Percentiles rank a stretch among this genome's conserved stretches.
Conservation (phyloP, 2,113 vertebrate genomes). For the Muscicapa adusta region DNA sequence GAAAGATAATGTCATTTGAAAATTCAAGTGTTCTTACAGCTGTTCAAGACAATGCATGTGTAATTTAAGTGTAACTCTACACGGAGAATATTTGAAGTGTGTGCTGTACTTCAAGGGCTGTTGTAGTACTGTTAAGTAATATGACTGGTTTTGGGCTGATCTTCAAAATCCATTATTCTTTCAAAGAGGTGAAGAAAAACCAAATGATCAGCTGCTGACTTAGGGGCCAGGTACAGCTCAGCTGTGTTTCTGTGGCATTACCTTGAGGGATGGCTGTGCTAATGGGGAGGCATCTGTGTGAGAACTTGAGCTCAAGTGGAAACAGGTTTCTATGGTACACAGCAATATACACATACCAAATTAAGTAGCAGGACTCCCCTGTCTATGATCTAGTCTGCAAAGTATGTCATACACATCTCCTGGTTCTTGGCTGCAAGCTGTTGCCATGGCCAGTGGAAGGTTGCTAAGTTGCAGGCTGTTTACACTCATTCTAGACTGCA, state of each 20-base stretch:
- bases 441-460: conserved; percentile 13
- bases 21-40: not conserved
- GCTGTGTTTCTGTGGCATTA: not conserved
- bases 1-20: not conserved
- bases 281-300: not conserved
- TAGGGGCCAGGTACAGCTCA: not conserved
- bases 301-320: not conserved
- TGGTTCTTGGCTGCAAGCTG: conserved; percentile 3
- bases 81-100: not conserved
- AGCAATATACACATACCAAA: conserved; percentile 48
- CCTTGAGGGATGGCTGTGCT: not conserved
- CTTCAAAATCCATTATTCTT: not conserved
- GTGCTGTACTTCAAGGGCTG: not conserved
- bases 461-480: conserved; percentile 30
- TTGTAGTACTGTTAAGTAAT: not conserved
- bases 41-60: not conserved
- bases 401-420: conserved; percentile 32
- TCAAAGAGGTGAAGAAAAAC: not conserved
- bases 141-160: not conserved
- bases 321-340: conserved; percentile 38
- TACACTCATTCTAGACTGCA: not conserved
- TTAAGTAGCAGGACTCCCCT: conserved; percentile 50
- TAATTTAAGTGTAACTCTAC: not conserved
- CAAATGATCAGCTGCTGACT: not conserved
- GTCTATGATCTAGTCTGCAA: conserved; percentile 22